A percentile compares a stretch with the other conserved stretches of the same genome.
phyloP scores from a whole-genome alignment of 2,888 invertebrate genomes.

The Dicyrtoma fusca region DNA sequence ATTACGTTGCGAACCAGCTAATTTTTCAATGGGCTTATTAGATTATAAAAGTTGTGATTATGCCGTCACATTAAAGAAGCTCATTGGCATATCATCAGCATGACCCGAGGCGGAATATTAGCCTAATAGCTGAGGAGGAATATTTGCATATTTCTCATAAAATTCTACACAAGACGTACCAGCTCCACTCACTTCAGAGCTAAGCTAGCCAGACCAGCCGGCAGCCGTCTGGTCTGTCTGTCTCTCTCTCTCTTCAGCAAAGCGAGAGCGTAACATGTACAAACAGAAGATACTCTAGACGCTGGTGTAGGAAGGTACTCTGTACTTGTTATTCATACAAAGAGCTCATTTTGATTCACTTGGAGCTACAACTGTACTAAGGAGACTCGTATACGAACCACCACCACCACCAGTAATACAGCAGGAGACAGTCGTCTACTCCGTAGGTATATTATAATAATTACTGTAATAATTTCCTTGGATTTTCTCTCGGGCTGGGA shows the following conservation, averaged over 20 bases:
- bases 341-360: too few species aligned
- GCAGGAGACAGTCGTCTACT: too few species aligned
- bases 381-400: too few species aligned
- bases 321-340: too few species aligned
- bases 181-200: not conserved
- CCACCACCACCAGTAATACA: too few species aligned
- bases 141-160: slow-evolving; percentile 16
- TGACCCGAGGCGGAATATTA: slow-evolving; percentile 4
- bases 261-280: not conserved
- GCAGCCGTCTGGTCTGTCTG: not conserved
- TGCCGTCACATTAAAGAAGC: slow-evolving; percentile 23
- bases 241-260: not conserved
- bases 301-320: too few species aligned
- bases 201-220: not conserved
- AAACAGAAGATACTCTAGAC: not conserved
- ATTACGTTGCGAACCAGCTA: slow-evolving; percentile 24
- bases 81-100: slow-evolving; percentile 8
- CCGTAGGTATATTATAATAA: too few species aligned
- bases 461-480: too few species aligned
- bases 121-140: not conserved
- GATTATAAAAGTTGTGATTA: slow-evolving; percentile 26
- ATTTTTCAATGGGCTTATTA: slow-evolving; percentile 20
- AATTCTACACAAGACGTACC: not conserved
- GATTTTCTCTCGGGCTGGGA: too few species aligned
- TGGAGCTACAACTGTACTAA: too few species aligned